Conservation (phyloP, 2,113 vertebrate species). For the Nesoenas mayeri region DNA sequence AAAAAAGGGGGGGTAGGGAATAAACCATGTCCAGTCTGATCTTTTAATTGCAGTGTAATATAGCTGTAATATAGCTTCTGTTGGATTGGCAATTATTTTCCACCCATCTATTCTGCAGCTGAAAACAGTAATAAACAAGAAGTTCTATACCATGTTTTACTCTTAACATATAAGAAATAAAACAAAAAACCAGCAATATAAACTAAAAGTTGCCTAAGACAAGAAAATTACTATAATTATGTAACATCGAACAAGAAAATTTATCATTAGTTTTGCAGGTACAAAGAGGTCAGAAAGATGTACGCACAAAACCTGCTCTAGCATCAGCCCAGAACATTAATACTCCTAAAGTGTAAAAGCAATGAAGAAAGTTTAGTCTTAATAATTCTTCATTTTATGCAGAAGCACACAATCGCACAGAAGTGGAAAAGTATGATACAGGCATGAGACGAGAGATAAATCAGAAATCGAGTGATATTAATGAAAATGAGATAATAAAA, state of each 20-base stretch:
- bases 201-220: neutral
- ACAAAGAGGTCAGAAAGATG: neutral
- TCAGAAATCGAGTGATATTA: neutral
- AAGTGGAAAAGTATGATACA: fast-evolving
- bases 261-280: neutral
- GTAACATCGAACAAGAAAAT: neutral
- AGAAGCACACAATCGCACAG: neutral
- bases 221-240: neutral
- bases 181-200: neutral
- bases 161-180: neutral
- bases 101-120: neutral
- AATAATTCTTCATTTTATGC: neutral
- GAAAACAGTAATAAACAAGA: neutral
- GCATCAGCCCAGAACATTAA: neutral
- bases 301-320: neutral
- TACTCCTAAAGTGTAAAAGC: neutral
- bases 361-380: neutral
- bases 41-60: neutral
- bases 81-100: neutral
- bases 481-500: neutral
- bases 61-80: neutral
- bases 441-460: neutral
- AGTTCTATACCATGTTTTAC: neutral
- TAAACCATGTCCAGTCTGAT: neutral
- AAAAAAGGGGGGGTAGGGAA: neutral